Evolutionary conservation across 2,888 invertebrate species (phyloP), one percentile per base, ranked within the genome.

Genomic region (Amphimallon solstitiale): DNA sequence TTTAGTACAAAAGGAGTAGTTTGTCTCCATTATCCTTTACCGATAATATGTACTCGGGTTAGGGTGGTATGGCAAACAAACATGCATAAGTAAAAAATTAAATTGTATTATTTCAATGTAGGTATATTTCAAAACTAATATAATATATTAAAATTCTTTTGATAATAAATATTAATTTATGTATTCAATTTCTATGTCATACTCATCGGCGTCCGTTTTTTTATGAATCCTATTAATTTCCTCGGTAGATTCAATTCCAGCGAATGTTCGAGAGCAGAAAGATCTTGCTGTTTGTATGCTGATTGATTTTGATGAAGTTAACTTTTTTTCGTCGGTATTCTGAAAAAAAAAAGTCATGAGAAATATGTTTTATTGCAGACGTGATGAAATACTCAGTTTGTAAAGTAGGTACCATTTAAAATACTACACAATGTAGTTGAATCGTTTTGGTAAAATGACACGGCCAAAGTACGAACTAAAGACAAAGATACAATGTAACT

Each of bases 111-210:
- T n/a, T n/a, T n/a, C n/a, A n/a, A n/a, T n/a, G n/a, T 7, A 29
- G 2, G 5, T 29, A 29, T 29, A 29, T 29, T 29, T 29, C 29
- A 5, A 29, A 29, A 5, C 2, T 29, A 29, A 29, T 29, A 9
- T 17, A 43, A 15, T 43, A 6, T 4, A 17, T 43, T 4, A 1
- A 14, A 43, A 2, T 1, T 4, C 1, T 7, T 1, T 17, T 40
- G 10, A 5, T 5, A 10, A 40, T 40, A 40, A 5, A 46, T 9
- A 46, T 46, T 14, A 46, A 15, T 54, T 34, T 17, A 62, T 40
- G 29, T 51, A 62, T 38, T 62, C 62, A 12, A 49, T 49, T 14
- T 38, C 62, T n/a, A 62, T 35, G 15, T 48, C 49, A 12, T 29
- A 12, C 2, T 62, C 62, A 23, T 62, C 62, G 9, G 14, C 23